These are phyloP conservation scores for Myodes glareolus DNA, from an alignment of 2,113 vertebrate genomes.

Conservation along the genomic window DNA sequence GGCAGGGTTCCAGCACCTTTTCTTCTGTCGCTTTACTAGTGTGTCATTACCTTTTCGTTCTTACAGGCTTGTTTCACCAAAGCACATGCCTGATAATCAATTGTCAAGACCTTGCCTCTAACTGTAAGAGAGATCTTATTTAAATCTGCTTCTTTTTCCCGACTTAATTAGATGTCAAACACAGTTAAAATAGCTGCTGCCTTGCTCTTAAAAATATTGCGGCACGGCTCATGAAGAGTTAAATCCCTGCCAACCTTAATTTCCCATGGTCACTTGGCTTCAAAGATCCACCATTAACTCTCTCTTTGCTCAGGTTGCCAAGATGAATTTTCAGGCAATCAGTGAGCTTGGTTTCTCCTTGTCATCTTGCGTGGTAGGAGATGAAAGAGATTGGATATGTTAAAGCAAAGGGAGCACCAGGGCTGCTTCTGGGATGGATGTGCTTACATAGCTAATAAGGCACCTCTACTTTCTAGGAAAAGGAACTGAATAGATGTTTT, in stretches of 20 bases:
- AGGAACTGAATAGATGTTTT: slow-evolving; percentile 67
- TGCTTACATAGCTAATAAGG: slow-evolving; percentile 48
- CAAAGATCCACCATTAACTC: slow-evolving; percentile 84
- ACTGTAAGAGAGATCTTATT: slow-evolving; percentile 76
- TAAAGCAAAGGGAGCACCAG: slow-evolving; percentile 49
- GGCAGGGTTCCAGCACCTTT: slow-evolving; percentile 77
- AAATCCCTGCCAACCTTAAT: slow-evolving; percentile 88
- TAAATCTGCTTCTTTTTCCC: slow-evolving; percentile 68
- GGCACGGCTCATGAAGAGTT: slow-evolving; percentile 85
- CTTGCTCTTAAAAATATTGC: slow-evolving; percentile 80
- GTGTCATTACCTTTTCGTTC: slow-evolving; percentile 79
- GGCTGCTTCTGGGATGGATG: slow-evolving; percentile 41
- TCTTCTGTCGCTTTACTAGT: slow-evolving; percentile 81
- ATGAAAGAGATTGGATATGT: slow-evolving; percentile 57
- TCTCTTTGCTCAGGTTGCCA: slow-evolving; percentile 83
- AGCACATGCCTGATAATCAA: slow-evolving; percentile 75
- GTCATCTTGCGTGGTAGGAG: slow-evolving; percentile 70
- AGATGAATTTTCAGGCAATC: slow-evolving; percentile 80
- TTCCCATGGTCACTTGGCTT: slow-evolving; percentile 90
- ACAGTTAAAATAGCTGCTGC: slow-evolving; percentile 80
- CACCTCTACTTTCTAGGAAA: slow-evolving; percentile 73
- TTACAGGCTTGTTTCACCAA: slow-evolving; percentile 70
- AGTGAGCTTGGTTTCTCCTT: slow-evolving; percentile 70
- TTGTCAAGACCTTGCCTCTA: slow-evolving; percentile 79
- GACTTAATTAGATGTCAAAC: slow-evolving; percentile 86